Conservation (phyloP, 2,113 vertebrate genomes). For the Muntiacus reevesi region DNA sequence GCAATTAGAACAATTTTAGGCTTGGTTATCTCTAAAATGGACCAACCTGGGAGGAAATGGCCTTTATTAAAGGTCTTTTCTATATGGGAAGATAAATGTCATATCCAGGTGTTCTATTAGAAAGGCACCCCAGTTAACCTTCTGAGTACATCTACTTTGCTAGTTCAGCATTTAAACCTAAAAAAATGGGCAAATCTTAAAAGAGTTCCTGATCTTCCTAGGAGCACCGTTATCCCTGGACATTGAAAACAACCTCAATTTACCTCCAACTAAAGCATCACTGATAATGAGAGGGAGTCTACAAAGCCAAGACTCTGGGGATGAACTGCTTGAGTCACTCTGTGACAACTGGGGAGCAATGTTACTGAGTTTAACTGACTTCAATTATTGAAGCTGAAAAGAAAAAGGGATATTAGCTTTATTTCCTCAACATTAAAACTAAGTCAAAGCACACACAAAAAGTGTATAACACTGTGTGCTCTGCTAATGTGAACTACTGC, state of each 20-base stretch:
- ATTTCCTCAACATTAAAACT: background rate
- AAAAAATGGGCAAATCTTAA: background rate
- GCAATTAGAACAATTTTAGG: background rate
- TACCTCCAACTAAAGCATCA: background rate
- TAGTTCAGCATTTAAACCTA: background rate
- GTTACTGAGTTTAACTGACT: background rate
- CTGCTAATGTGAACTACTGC: background rate
- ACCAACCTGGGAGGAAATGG: background rate
- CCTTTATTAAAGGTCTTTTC: background rate
- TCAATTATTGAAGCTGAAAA: background rate
- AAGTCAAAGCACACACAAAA: background rate
- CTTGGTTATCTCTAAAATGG: background rate
- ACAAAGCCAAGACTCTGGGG: background rate
- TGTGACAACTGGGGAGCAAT: background rate
- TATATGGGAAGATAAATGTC: background rate
- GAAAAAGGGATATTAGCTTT: background rate
- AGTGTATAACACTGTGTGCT: background rate
- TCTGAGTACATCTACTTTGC: background rate
- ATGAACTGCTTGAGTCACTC: background rate
- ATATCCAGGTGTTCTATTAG: background rate
- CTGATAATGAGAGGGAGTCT: background rate
- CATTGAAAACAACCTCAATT: background rate
- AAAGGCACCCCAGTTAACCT: background rate
- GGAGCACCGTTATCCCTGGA: background rate
- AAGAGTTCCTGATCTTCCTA: background rate